phyloP scores from a whole-genome alignment of 2,797 vertebrate species.

The Poecilia picta region DNA sequence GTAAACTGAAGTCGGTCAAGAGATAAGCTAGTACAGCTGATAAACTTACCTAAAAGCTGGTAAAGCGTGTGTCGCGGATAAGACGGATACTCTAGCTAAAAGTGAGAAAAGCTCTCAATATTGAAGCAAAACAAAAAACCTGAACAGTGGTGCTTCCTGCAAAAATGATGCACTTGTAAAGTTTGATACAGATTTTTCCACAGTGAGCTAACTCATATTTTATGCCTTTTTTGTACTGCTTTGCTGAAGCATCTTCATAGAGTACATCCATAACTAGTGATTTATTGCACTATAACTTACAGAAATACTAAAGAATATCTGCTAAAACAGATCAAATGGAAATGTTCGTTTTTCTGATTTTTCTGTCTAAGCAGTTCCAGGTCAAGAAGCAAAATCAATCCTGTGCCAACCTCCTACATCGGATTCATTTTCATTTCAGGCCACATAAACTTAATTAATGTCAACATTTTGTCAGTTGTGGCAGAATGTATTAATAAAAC shows the following conservation, averaged over 20 bases:
- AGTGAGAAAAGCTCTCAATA: background rate
- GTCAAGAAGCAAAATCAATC: background rate
- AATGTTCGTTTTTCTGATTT: background rate
- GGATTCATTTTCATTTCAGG: too few species aligned
- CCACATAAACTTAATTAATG: too few species aligned
- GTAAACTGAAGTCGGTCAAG: background rate
- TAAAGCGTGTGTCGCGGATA: background rate
- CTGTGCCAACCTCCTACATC: background rate
- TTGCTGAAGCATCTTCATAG: background rate
- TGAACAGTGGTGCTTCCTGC: background rate
- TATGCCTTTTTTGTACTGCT: background rate
- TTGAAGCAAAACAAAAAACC: background rate
- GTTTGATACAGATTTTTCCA: background rate
- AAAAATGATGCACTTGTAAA: background rate
- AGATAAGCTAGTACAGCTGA: background rate
- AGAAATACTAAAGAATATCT: background rate
- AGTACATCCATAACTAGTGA: background rate
- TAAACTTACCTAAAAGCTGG: conserved; percentile 9
- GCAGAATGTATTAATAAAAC: too few species aligned
- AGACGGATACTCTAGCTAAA: background rate
- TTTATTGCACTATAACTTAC: background rate
- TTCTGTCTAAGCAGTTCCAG: background rate
- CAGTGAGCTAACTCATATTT: background rate
- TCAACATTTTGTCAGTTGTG: too few species aligned
- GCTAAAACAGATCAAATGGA: background rate